Evolutionary conservation across 1,140 invertebrate genomes (phyloP).

Genomic region (Drosophila albomicans): DNA sequence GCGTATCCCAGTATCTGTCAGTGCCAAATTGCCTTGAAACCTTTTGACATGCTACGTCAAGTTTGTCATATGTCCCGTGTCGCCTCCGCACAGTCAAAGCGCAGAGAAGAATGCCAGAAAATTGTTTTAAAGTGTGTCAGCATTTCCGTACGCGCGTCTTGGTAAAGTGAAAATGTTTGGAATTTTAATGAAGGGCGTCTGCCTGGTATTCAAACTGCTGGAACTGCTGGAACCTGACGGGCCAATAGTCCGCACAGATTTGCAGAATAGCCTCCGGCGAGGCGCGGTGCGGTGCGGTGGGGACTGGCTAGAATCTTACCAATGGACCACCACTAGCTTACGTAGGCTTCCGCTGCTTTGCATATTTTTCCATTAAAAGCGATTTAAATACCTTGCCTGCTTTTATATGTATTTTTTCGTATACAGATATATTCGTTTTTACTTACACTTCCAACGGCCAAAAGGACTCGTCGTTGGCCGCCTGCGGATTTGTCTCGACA

Average conservation of each 20-base stretch:
- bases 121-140: conserved; percentile 83
- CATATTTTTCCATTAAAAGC: conserved; percentile 83
- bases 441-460: conserved; percentile 13
- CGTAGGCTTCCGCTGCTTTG: conserved; percentile 66
- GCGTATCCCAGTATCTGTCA: conserved; percentile 22
- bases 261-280: conserved; percentile 41
- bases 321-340: conserved; percentile 53
- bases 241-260: conserved; percentile 69
- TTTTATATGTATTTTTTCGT: conserved; percentile 58
- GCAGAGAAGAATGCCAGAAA: conserved; percentile 66
- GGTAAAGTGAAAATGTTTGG: conserved; percentile 78
- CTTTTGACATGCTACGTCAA: conserved; percentile 80
- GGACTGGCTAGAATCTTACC: conserved; percentile 14
- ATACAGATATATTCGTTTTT: conserved; percentile 20
- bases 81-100: conserved; percentile 24
- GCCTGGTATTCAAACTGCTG: background rate
- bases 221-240: conserved; percentile 23
- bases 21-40: conserved; percentile 77
- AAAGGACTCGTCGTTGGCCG: conserved; percentile 14
- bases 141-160: conserved; percentile 61
- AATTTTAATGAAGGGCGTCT: conserved; percentile 79
- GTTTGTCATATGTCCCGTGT: conserved; percentile 76
- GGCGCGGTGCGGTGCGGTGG: too few species aligned
- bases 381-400: conserved; percentile 78
- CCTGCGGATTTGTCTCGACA: conserved; percentile 42